phyloP scores from a whole-genome alignment of 1,140 invertebrate species.

The Hycleus phaleratus region DNA sequence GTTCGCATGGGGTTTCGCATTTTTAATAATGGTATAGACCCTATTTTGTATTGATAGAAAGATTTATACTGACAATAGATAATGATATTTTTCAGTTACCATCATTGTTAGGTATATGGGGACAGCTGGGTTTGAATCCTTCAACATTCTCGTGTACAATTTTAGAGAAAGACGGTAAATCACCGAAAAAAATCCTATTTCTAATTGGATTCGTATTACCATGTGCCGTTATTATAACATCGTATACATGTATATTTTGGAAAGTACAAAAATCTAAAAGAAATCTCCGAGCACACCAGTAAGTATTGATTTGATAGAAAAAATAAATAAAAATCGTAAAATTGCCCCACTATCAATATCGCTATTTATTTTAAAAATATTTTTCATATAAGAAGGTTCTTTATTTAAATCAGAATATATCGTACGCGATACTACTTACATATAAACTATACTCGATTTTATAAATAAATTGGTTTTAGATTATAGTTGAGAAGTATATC shows the following conservation, averaged over 20 bases:
- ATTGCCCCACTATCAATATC: too few relatives aligned
- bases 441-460: conserved; percentile 7
- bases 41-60: not conserved
- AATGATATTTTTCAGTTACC: conserved; percentile 52
- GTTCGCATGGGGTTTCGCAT: conserved; percentile 66
- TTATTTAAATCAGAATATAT: too few relatives aligned
- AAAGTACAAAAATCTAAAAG: conserved; percentile 62
- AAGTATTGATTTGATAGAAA: conserved; percentile 23
- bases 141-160: conserved; percentile 82
- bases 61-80: not conserved
- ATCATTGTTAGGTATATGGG: conserved; percentile 74
- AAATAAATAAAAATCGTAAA: not conserved
- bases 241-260: conserved; percentile 80
- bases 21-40: conserved; percentile 49
- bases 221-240: conserved; percentile 71
- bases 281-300: conserved; percentile 60
- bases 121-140: conserved; percentile 65
- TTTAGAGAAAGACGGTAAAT: conserved; percentile 62
- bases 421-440: not conserved
- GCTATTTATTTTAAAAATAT: too few relatives aligned
- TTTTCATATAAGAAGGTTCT: too few relatives aligned
- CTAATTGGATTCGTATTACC: conserved; percentile 74
- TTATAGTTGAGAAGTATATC: conserved; percentile 7
- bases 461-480: conserved; percentile 9
- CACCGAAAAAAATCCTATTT: conserved; percentile 81